Evolutionary conservation across 2,797 vertebrate genomes (phyloP), one percentile per base, ranked within the genome.

Genomic region (Xyrichtys novacula): DNA sequence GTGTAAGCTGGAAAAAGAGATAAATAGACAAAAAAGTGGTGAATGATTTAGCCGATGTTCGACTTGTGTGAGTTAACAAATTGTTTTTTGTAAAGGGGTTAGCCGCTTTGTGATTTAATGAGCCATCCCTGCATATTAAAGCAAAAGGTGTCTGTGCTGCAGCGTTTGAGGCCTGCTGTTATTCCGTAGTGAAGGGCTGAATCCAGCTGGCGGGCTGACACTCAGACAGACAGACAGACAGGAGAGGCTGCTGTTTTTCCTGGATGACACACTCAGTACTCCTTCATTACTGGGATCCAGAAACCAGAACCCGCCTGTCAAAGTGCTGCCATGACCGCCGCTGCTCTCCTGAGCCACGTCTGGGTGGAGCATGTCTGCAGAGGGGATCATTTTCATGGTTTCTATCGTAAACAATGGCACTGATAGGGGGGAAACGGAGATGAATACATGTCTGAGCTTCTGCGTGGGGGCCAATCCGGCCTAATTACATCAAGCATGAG

Each of bases 281-380:
- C 88, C 87, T 85, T 92, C 88, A 92, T 92, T 89, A 92, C 77
- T 40, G 75, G 64, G 76, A 73, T 65, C 59, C 71, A 80, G 74
- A 85, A 85, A 88, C 80, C 85, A 80, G 72, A 90, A 86, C 80
- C 70, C 55, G 61, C 39, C 84, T 85, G 88, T 90, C 88, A 87
- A 40, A 80, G 77, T 19, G 69, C 76, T 65, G 70, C 83, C 48
- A 29, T 56, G 22, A 71, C 74, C 70, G 61, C 76, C 70, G 61
- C 62, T 23, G 14, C 77, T 85, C 75, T 69, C 62, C 69, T 61
- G 65, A 71, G 76, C 86, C 74, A 22, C 47, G 84, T 74, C 76
- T 64, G 31, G 66, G 72, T 53, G 46, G 47, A 47, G 47, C 73
- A 54, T 50, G 80, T 78, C 80, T 74, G 69, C 77, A 31, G 40